phyloP scores from a whole-genome alignment of 2,113 vertebrate genomes.

The Chaetodon trifascialis region DNA sequence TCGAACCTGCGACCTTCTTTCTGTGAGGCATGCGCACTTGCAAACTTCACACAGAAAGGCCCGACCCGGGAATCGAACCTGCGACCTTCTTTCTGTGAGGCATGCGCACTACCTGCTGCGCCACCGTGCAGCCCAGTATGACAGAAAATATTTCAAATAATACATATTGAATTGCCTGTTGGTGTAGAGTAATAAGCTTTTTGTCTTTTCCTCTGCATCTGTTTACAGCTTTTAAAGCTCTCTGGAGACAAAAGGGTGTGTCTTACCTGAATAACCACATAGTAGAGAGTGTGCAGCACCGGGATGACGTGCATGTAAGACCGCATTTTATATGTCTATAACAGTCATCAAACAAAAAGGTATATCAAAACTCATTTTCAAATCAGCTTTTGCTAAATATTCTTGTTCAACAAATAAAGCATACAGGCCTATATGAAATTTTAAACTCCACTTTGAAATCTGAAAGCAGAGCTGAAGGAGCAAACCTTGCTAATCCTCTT shows the following conservation, averaged over 20 bases:
- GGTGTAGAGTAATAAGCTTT: background rate
- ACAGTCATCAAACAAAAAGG: constrained; percentile 1
- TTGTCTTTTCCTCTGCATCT: background rate
- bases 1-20: too few relatives aligned
- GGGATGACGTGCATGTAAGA: constrained; percentile 85
- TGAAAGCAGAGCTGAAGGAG: background rate
- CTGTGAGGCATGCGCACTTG: too few relatives aligned
- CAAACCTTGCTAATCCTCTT: background rate
- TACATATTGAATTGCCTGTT: background rate
- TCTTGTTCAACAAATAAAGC: background rate
- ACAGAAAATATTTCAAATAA: too few relatives aligned
- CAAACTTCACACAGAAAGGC: too few relatives aligned
- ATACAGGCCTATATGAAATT: background rate
- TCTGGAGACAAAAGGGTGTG: background rate
- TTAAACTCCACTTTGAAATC: background rate
- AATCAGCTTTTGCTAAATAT: background rate
- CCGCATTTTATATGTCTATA: constrained; percentile 82
- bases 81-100: too few relatives aligned
- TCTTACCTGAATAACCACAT: constrained; percentile 88
- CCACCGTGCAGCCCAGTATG: too few relatives aligned
- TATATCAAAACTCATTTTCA: background rate
- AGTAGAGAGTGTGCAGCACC: constrained; percentile 90
- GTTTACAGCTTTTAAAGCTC: background rate
- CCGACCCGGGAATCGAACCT: too few relatives aligned
- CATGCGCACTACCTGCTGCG: too few relatives aligned